phyloP scores from a whole-genome alignment of 2,113 vertebrate species.

The Chaetodon trifascialis region DNA sequence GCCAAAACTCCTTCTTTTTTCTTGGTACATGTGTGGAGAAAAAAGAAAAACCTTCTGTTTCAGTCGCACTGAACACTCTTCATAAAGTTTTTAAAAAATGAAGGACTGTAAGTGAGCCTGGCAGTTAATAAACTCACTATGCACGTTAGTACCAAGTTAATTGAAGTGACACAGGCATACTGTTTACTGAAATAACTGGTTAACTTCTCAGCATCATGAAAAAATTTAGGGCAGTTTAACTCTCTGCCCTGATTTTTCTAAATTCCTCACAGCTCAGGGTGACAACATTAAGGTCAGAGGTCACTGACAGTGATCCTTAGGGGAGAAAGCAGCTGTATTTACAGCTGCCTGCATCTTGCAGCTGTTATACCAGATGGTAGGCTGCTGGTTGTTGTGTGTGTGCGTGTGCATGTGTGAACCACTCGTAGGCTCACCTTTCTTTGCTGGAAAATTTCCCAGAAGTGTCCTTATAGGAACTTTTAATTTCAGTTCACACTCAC shows the following conservation, averaged over 20 bases:
- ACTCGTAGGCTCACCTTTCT: not conserved
- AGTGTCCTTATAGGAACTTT: not conserved
- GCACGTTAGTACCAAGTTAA: not conserved
- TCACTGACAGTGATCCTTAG: constrained; percentile 33
- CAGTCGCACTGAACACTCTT: not conserved
- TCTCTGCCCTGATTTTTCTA: not conserved
- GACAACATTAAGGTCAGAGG: constrained; percentile 39
- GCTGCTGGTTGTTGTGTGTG: constrained; percentile 43
- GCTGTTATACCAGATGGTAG: constrained; percentile 72
- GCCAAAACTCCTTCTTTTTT: constrained; percentile 72
- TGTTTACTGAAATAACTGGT: not conserved
- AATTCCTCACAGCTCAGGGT: constrained; percentile 15
- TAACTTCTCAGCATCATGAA: not conserved
- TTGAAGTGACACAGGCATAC: not conserved
- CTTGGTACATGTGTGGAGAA: constrained; percentile 11
- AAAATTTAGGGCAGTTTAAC: constrained; percentile 1
- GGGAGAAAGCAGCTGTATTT: constrained; percentile 40
- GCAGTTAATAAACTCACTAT: not conserved
- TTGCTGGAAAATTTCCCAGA: not conserved
- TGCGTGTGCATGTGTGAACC: not conserved
- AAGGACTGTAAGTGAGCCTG: not conserved
- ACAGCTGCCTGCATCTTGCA: constrained; percentile 55
- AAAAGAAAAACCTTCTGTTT: not conserved
- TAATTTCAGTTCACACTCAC: not conserved
- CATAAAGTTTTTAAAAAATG: not conserved